Conservation (phyloP, 2,888 invertebrate species). For the Scaptomyza caliginosa region DNA sequence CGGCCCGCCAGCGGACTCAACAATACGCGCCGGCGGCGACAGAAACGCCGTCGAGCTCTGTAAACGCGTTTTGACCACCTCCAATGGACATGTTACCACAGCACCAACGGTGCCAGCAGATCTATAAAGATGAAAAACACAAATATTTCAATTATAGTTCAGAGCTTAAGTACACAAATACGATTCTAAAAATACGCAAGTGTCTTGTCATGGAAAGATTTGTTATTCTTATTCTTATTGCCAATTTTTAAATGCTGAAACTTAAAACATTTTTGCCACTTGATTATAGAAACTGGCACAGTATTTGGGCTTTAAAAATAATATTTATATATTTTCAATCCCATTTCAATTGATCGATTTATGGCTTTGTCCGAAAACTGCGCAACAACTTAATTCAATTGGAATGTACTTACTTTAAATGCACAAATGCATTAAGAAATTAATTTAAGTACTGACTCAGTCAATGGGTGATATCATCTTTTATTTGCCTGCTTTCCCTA, state of each 20-base stretch:
- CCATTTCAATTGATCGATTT: conserved; percentile 15
- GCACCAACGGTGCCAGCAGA: conserved; percentile 98
- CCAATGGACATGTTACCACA: conserved; percentile 97
- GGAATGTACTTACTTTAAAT: conserved; percentile 11
- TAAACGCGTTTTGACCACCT: conserved; percentile 98
- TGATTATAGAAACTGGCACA: background rate
- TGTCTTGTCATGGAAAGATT: background rate
- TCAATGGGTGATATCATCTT: conserved; percentile 15
- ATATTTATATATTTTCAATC: too few relatives aligned
- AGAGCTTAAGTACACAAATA: background rate
- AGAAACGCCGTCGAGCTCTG: conserved; percentile 93
- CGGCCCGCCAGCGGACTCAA: conserved; percentile 83
- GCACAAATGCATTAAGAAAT: conserved; percentile 12
- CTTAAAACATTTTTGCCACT: conserved; percentile 51
- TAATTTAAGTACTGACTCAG: background rate
- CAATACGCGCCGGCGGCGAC: conserved; percentile 82
- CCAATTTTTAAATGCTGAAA: conserved; percentile 33
- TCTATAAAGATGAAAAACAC: conserved; percentile 85
- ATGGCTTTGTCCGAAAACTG: conserved; percentile 13
- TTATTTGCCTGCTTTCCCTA: background rate
- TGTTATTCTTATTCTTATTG: too few relatives aligned
- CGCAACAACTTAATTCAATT: conserved; percentile 8
- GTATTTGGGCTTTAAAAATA: too few relatives aligned
- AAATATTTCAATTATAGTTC: background rate
- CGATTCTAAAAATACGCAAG: background rate